A percentile compares a stretch with the other conserved stretches of the same genome.
These are phyloP conservation scores for Aegotheles bennettii DNA, from an alignment of 2,113 vertebrate species.

Conservation along the genomic window DNA sequence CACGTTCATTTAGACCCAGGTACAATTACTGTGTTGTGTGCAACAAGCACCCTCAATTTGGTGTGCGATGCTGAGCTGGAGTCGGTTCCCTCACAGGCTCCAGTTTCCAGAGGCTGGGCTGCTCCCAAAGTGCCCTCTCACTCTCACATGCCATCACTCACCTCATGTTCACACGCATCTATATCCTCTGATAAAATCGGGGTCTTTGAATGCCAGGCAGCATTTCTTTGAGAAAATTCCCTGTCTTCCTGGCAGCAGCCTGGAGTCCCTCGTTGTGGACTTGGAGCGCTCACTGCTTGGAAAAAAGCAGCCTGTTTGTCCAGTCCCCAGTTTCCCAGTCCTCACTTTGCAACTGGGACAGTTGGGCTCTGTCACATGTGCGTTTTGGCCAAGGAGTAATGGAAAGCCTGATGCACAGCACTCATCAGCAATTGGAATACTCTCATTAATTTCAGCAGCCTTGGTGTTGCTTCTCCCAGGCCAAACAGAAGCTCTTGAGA, in stretches of 20 bases:
- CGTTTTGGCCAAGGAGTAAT: fast-evolving
- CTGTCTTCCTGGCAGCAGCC: background rate
- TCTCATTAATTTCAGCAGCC: background rate
- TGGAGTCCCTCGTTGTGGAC: fast-evolving
- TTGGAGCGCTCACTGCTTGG: fast-evolving
- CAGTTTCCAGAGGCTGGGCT: background rate
- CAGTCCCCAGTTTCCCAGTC: background rate
- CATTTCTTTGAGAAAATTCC: background rate
- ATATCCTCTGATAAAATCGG: background rate
- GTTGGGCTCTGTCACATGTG: background rate
- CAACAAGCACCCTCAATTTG: constrained; percentile 48
- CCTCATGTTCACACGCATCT: background rate
- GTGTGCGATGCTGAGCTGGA: background rate
- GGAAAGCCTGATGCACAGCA: background rate
- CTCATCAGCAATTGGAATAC: background rate
- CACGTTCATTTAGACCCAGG: constrained; percentile 20
- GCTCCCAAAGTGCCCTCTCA: background rate
- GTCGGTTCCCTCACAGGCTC: background rate
- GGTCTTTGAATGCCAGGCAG: background rate
- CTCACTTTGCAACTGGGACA: background rate
- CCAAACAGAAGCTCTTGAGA: background rate
- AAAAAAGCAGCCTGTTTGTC: background rate
- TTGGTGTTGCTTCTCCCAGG: background rate
- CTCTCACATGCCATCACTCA: background rate
- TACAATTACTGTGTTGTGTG: constrained; percentile 44